Evolutionary conservation across 2,888 invertebrate species (phyloP).

Genomic region (Drosophila dives): DNA sequence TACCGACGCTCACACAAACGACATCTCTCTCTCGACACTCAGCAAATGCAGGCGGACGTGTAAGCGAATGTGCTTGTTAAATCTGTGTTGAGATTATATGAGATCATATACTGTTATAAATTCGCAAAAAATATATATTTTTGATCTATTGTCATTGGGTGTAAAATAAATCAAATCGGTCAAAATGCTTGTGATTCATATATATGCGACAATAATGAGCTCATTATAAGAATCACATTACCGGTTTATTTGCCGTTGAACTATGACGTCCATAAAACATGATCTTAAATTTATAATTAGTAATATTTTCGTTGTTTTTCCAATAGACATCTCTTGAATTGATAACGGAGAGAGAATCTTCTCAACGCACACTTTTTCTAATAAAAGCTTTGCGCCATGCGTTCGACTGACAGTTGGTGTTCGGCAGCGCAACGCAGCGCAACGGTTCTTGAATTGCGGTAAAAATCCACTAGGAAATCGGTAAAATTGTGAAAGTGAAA

Average conservation of each 20-base stretch:
- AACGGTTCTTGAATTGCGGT: conserved; percentile 26
- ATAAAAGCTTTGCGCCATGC: conserved; percentile 57
- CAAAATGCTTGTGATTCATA: conserved; percentile 62
- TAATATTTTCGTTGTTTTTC: conserved; percentile 23
- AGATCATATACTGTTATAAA: conserved; percentile 38
- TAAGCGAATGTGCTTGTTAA: conserved; percentile 33
- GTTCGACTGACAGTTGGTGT: conserved; percentile 61
- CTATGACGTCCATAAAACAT: conserved; percentile 53
- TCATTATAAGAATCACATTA: conserved; percentile 43
- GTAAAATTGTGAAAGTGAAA: conserved; percentile 51
- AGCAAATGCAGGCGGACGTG: conserved; percentile 33
- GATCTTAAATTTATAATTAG: conserved; percentile 23
- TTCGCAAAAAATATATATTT: conserved; percentile 33
- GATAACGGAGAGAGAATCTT: conserved; percentile 27
- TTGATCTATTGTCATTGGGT: conserved; percentile 52
- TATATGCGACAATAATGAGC: conserved; percentile 42
- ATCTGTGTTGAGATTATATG: conserved; percentile 40
- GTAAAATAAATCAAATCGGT: conserved; percentile 48
- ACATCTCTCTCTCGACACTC: conserved; percentile 19
- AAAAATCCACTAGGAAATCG: conserved; percentile 19
- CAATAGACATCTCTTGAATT: conserved; percentile 15
- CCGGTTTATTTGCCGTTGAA: conserved; percentile 38
- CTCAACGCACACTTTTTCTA: conserved; percentile 32
- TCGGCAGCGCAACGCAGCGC: conserved; percentile 67
- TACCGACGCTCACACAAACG: conserved; percentile 37